Base-by-base conservation (phyloP, 1,140 invertebrate species). In the Melitaea cinxia region DNA sequence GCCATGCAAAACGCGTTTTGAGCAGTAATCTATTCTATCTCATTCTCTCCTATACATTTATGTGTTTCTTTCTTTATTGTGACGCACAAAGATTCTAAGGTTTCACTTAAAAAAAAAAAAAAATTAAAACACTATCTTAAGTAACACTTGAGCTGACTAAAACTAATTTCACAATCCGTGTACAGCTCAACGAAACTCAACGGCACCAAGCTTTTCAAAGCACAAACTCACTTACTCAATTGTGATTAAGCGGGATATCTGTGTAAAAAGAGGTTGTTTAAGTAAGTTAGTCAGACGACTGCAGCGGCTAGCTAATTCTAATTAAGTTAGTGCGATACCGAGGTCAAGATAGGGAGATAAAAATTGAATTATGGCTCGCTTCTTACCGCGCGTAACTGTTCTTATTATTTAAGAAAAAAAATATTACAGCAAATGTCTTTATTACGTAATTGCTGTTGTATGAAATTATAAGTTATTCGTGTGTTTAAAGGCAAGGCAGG, bases 311-410 rank as follows among this genome's bases (percentile, higher is more conserved):
- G 50, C 61, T 64, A 64, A 64, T 30, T 56, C 45, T 64, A 64
- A 64, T 64, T 64, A 64, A 64, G 47, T 64, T 64, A 64, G 39
- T 59, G 28, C 61, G 61, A 64, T 56, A 12, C 53, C 53, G 61
- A 55, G 61, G 61, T 64, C 42, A 57, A 64, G 61, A 64, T 64
- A 50, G 39, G 53, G 39, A 64, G 53, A 56, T 64, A 64, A 64
- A 53, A 64, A 64, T 64, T 64, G 61, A 64, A 49, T 64, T 64
- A 64, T 64, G 50, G 53, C 19, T 24, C 39, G 61, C 30, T 56
- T 39, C 12, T 56, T 56, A 45, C 53, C 53, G 35, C 37, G 19
- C 23, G 19, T 21, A 23, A 26, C 4, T 45, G 17, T 17, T 4
- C 39, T 45, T 19, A 10, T 5, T 45, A 6, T 45, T 21, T 19